Percentiles rank a stretch among this genome's conserved stretches.
Evolutionary conservation across 2,888 invertebrate genomes (phyloP).

Genomic region (Himalopsyche tibetana): DNA sequence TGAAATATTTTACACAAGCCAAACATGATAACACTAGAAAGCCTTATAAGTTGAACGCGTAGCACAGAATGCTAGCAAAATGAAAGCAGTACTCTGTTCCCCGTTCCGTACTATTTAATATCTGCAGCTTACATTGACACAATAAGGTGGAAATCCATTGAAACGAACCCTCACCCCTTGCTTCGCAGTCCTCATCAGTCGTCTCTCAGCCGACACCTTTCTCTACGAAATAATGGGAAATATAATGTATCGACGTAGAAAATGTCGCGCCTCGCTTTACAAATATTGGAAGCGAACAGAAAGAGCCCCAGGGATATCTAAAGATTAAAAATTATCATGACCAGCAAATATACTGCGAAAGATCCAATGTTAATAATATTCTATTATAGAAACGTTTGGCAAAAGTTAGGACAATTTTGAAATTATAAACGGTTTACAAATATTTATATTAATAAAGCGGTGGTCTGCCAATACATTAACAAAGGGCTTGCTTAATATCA

Average conservation of each 20-base stretch:
- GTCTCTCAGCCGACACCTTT: conserved; percentile 54
- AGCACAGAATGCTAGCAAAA: conserved; percentile 11
- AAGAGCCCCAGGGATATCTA: conserved; percentile 26
- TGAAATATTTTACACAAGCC: background rate
- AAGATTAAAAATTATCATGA: too few relatives aligned
- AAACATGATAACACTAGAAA: conserved; percentile 1
- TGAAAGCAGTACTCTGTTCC: conserved; percentile 20
- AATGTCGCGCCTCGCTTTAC: conserved; percentile 52
- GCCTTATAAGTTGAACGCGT: background rate
- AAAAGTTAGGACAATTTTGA: too few relatives aligned
- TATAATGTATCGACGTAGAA: conserved; percentile 61
- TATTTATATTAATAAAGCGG: too few relatives aligned
- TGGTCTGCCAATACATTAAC: too few relatives aligned
- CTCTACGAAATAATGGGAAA: conserved; percentile 57
- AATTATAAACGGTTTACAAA: too few relatives aligned
- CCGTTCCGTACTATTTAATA: conserved; percentile 56
- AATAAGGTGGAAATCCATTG: conserved; percentile 52
- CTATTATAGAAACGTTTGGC: too few relatives aligned
- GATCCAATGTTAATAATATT: too few relatives aligned
- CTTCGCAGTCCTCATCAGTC: conserved; percentile 32
- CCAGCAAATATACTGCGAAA: too few relatives aligned
- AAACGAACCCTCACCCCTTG: conserved; percentile 39
- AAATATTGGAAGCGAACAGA: conserved; percentile 54
- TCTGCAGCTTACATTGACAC: conserved; percentile 58
- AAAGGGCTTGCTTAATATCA: too few relatives aligned